Percentiles rank a stretch among this genome's conserved stretches.
Evolutionary conservation across 2,113 vertebrate species (phyloP).

Genomic region (Zosterops pallidus): DNA sequence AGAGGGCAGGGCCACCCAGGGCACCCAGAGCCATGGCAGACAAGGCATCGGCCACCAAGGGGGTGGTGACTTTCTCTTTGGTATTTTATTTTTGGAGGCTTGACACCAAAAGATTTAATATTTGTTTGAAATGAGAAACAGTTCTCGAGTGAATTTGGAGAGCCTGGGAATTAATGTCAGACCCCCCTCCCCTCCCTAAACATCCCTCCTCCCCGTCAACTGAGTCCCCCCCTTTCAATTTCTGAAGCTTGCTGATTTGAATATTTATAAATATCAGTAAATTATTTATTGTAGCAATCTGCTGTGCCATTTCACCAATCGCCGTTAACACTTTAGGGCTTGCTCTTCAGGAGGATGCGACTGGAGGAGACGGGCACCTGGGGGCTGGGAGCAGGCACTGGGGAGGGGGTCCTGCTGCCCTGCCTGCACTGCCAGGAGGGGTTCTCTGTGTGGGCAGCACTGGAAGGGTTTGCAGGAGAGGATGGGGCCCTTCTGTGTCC

Average conservation of each 20-base stretch:
- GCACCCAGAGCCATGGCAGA: background rate
- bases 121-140: constrained; percentile 75
- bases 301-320: constrained; percentile 87
- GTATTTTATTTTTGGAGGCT: constrained; percentile 59
- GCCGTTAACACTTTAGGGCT: constrained; percentile 82
- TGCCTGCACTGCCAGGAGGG: fast-evolving
- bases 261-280: constrained; percentile 99
- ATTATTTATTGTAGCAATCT: constrained; percentile 99
- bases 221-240: constrained; percentile 75
- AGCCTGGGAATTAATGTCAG: constrained; percentile 71
- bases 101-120: constrained; percentile 72
- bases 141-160: constrained; percentile 75
- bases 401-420: background rate
- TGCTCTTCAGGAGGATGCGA: background rate
- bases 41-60: background rate
- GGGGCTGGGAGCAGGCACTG: background rate
- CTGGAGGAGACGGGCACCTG: background rate
- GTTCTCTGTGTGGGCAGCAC: background rate
- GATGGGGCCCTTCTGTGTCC: background rate
- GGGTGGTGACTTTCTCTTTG: constrained; percentile 23
- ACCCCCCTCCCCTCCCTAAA: background rate
- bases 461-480: background rate
- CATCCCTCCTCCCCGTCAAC: constrained; percentile 27
- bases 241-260: constrained; percentile 93
- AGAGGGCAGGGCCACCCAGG: background rate